Base-by-base conservation (phyloP, 2,888 invertebrate genomes). In the Frankliniella fusca region DNA sequence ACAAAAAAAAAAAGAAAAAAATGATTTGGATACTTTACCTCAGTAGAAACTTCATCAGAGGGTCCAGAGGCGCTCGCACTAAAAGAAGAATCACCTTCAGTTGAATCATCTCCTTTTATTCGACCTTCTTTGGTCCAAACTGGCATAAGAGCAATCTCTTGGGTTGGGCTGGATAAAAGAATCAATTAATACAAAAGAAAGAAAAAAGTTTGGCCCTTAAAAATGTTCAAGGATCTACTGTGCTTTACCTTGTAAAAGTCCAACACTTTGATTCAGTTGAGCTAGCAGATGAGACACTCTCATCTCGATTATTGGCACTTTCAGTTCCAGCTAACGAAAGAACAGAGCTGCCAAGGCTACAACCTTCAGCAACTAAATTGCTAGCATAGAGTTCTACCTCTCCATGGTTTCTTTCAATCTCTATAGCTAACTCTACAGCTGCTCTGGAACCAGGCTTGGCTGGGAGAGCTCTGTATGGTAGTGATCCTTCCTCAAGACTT, bases 261-360 rank as follows among this genome's bases (percentile, higher is more conserved):
- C 80, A 83, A 10, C 80, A 81, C n/a, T 54, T 83, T 15, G 80
- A 83, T 10, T 83, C 82, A 61, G 81, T 81, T 23, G 82, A 83
- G 10, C 81, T 81, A 9, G 38, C 49, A 10, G 81, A 83, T 18
- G 65, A 81, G 48, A 82, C 48, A 50, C 48, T 79, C 5, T 70
- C 81, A 23, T 23, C 70, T 27, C 23, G 8, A 76, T 76, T 76
- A 5, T 27, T 76, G 12, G 70, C 70, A n/a, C 70, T 23, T 23
- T 76, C 70, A 23, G 70, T 76, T 5, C 70, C 70, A 23, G 70
- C 70, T 27, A 76, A 76, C 5, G 70, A 76, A 27, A 76, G 70
- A 23, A 76, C 70, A 23, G 70, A 76, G 27, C 70, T 76, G 9
- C 70, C 70, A 23, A 76, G 70, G 27, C 70, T 76, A 27, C 70